These are phyloP conservation scores for Zaprionus gabonicus DNA, from an alignment of 1,140 invertebrate species.

Conservation along the genomic window DNA sequence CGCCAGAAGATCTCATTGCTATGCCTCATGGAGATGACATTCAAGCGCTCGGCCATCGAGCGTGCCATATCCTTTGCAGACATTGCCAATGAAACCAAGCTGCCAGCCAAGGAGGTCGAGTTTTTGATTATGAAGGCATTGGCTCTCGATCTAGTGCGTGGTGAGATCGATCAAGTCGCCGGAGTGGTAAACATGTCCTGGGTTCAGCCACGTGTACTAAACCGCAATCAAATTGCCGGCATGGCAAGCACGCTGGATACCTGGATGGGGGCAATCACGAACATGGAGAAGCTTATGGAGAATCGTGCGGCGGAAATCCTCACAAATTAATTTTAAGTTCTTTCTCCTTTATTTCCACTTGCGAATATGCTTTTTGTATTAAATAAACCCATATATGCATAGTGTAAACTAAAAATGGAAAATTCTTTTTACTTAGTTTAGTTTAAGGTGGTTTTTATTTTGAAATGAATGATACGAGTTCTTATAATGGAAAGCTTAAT, in stretches of 20 bases:
- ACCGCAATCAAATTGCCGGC: conserved; percentile 89
- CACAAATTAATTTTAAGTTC: conserved; percentile 85
- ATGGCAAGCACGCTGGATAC: conserved; percentile 92
- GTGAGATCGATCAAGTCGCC: conserved; percentile 97
- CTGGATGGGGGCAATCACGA: conserved; percentile 93
- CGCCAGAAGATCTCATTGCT: conserved; percentile 97
- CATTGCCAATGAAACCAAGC: conserved; percentile 93
- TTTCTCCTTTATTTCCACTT: conserved; percentile 52
- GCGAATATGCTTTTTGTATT: conserved; percentile 66
- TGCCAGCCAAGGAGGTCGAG: conserved; percentile 95
- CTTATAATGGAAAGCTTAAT: conserved; percentile 28
- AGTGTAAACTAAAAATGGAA: neutral
- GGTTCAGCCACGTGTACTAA: conserved; percentile 96
- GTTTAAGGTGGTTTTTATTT: neutral
- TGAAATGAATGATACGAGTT: neutral
- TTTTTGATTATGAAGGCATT: conserved; percentile 99
- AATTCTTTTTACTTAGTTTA: neutral
- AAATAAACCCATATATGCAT: conserved; percentile 51
- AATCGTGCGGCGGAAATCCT: conserved; percentile 93
- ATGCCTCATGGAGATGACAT: conserved; percentile 98
- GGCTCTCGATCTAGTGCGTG: conserved; percentile 96
- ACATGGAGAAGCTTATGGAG: conserved; percentile 93
- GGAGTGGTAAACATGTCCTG: conserved; percentile 92
- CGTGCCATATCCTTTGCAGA: conserved; percentile 95
- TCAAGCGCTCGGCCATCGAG: conserved; percentile 89